Conservation (phyloP, 2,888 invertebrate genomes). For the Heliconius cydno region DNA sequence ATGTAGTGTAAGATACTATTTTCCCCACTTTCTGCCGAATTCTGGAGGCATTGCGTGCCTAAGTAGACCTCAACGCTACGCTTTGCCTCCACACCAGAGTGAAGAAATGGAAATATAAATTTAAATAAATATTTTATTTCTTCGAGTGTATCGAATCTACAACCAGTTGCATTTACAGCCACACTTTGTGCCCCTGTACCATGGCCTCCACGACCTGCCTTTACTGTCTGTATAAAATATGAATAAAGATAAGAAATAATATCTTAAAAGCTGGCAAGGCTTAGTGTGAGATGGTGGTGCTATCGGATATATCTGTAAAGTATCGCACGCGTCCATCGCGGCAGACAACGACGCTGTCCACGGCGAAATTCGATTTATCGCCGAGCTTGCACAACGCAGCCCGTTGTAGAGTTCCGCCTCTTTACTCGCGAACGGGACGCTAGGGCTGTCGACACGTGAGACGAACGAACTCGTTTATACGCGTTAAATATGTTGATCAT, state of each 20-base stretch:
- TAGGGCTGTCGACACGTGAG: constrained; percentile 72
- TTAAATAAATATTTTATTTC: too few species aligned
- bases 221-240: not conserved
- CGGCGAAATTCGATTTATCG: constrained; percentile 76
- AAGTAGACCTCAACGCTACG: too few species aligned
- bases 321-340: constrained; percentile 69
- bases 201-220: too few species aligned
- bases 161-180: too few species aligned
- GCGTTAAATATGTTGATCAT: constrained; percentile 49
- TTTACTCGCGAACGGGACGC: constrained; percentile 55
- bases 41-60: too few species aligned
- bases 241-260: constrained; percentile 20
- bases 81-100: too few species aligned
- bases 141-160: too few species aligned
- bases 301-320: constrained; percentile 58
- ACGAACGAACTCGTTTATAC: constrained; percentile 67
- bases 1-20: too few species aligned
- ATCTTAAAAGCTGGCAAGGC: constrained; percentile 30
- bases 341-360: constrained; percentile 69
- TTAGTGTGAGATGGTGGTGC: constrained; percentile 58
- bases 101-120: too few species aligned
- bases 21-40: too few species aligned
- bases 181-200: too few species aligned
- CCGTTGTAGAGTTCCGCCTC: constrained; percentile 73
- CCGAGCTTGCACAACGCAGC: constrained; percentile 63